These are phyloP conservation scores for Bhutanitis thaidina DNA, from an alignment of 2,888 invertebrate genomes.

Conservation along the genomic window DNA sequence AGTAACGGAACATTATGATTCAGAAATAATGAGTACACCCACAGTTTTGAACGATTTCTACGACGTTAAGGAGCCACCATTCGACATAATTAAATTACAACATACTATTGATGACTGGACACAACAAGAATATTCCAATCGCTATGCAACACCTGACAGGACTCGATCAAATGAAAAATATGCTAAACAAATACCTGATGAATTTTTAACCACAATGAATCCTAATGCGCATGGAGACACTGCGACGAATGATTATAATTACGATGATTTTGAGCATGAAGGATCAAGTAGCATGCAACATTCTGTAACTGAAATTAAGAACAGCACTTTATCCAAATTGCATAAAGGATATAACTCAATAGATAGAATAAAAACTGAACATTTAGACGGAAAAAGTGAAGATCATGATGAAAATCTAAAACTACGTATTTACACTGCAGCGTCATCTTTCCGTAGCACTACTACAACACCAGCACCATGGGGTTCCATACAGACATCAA, in stretches of 20 bases:
- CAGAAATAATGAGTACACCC: slow-evolving; percentile 66
- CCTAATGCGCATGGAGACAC: slow-evolving; percentile 55
- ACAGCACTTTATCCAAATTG: slow-evolving; percentile 36
- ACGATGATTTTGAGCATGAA: slow-evolving; percentile 70
- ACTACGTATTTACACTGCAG: slow-evolving; percentile 63
- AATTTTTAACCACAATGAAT: slow-evolving; percentile 84
- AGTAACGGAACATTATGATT: slow-evolving; percentile 71
- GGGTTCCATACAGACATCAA: slow-evolving; percentile 84
- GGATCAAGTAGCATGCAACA: slow-evolving; percentile 69
- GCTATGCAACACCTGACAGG: slow-evolving; percentile 65
- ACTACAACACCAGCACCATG: slow-evolving; percentile 78
- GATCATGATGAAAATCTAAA: slow-evolving; percentile 47
- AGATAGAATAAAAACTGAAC: slow-evolving; percentile 48
- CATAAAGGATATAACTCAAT: slow-evolving; percentile 59
- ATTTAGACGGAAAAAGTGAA: slow-evolving; percentile 41
- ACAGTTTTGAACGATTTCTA: slow-evolving; percentile 55
- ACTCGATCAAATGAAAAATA: slow-evolving; percentile 79
- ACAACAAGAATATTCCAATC: slow-evolving; percentile 84
- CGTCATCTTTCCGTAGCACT: slow-evolving; percentile 58
- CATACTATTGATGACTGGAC: slow-evolving; percentile 93
- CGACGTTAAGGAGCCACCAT: slow-evolving; percentile 77
- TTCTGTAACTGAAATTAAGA: slow-evolving; percentile 52
- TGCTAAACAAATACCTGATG: slow-evolving; percentile 88
- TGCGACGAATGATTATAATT: slow-evolving; percentile 50
- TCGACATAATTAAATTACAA: slow-evolving; percentile 87